phyloP scores from a whole-genome alignment of 2,113 vertebrate species.

The Seriola rivoliana region DNA sequence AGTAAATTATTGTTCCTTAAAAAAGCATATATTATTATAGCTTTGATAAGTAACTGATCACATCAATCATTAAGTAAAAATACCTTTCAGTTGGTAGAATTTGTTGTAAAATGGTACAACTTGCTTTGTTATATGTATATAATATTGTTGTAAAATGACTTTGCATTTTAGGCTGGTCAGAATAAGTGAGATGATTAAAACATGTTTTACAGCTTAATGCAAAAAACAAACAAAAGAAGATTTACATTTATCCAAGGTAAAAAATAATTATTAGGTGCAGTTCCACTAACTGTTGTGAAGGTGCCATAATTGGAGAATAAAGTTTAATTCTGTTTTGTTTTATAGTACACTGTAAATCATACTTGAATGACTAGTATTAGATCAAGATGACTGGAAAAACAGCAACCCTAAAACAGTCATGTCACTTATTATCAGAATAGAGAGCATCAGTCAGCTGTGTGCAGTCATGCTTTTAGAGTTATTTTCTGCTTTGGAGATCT shows the following conservation, averaged over 20 bases:
- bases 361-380: background rate
- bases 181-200: background rate
- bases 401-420: background rate
- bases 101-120: background rate
- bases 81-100: background rate
- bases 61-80: background rate
- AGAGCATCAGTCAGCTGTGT: slow-evolving; percentile 20
- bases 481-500: slow-evolving; percentile 11
- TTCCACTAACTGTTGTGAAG: background rate
- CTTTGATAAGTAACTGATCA: background rate
- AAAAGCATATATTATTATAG: background rate
- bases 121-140: background rate
- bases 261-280: slow-evolving; percentile 4
- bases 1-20: background rate
- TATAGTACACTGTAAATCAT: slow-evolving; percentile 4
- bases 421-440: slow-evolving; percentile 28
- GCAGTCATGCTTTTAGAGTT: slow-evolving; percentile 44
- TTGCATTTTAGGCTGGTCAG: background rate
- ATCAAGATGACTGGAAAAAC: slow-evolving; percentile 2
- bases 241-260: background rate
- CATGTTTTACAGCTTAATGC: background rate
- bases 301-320: background rate
- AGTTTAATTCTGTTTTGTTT: background rate
- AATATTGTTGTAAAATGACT: background rate
- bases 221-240: no score